Base-by-base conservation (phyloP, 2,888 invertebrate genomes). In the Ophion ventricosus region DNA sequence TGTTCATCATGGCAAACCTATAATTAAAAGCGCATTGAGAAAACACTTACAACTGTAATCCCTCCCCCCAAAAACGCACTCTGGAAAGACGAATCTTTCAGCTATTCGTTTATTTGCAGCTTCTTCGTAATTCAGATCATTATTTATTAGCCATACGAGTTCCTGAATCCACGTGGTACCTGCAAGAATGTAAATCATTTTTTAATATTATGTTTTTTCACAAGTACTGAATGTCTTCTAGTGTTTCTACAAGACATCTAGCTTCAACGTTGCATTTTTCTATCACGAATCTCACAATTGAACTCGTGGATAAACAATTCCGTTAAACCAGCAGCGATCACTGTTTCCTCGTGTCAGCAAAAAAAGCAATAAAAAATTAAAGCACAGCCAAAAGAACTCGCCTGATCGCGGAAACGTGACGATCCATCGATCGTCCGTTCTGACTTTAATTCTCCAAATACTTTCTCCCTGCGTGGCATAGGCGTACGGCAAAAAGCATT, bases 61-160 rank as follows among this genome's bases (percentile, higher is more conserved):
- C 14, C 59, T 59, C 14, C 59, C 10, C 1, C 4, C 1, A 4
- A 64, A 29, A 64, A 35, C 63, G 17, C 40, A 64, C 64, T 64
- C 64, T 25, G 26, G 63, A 26, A 63, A 63, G 11, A 29, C 20
- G 25, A 29, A 75, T 75, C 63, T 63, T 43, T 75, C 75, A 29
- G 25, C 4, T 63, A 63, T 54, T 63, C 35, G 49, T 1, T 14
- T 57, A 11, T 49, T 93, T 49, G 94, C 93, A 0, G 96, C 96
- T 86, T 93, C 94, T 66, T 94, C 94, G 90, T 96, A 97, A 91
- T 97, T 95, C 87, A 97, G 94, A 89, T 96, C 94, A 90, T 97
- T 97, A 2, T 95, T 95, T 56, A 97, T 93, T 93, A 97, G 93
- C 97, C 97, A 97, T 11, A 96, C 95, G 89, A 97, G 93, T 92